phyloP scores from a whole-genome alignment of 2,113 vertebrate species.

The Ondatra zibethicus region DNA sequence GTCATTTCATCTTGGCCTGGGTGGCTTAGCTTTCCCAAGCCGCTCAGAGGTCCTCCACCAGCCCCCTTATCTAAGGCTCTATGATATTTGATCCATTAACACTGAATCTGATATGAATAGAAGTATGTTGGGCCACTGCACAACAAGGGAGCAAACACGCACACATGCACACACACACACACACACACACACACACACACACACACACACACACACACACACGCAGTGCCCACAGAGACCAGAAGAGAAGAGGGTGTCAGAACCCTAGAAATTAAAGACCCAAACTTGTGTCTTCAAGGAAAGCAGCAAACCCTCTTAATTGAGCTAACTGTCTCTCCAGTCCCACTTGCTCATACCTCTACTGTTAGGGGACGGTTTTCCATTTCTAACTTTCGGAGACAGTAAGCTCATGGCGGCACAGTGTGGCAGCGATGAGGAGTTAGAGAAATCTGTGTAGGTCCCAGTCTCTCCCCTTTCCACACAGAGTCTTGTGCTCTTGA shows the following conservation, averaged over 20 bases:
- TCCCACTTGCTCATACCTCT: background rate
- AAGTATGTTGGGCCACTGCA: fast-evolving
- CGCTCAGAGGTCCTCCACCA: background rate
- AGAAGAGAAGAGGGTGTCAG: background rate
- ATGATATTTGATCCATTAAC: background rate
- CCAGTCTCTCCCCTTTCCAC: background rate
- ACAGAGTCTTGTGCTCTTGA: background rate
- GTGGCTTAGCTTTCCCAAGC: background rate
- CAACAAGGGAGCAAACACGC: background rate
- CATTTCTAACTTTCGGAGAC: background rate
- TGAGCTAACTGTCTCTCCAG: background rate
- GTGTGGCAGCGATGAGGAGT: background rate
- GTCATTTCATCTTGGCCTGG: background rate
- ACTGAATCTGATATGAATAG: background rate
- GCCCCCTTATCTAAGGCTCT: background rate
- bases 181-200: background rate
- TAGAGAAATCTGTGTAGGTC: background rate
- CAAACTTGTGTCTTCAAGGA: background rate
- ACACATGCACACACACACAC: no score
- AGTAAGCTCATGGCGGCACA: fast-evolving
- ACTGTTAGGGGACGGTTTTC: background rate
- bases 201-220: no score
- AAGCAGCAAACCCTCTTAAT: background rate
- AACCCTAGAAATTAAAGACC: background rate
- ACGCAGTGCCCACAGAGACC: background rate